Percentiles rank a stretch among this genome's conserved stretches.
Evolutionary conservation across 1,140 invertebrate species (phyloP).

Genomic region (Manduca sexta): DNA sequence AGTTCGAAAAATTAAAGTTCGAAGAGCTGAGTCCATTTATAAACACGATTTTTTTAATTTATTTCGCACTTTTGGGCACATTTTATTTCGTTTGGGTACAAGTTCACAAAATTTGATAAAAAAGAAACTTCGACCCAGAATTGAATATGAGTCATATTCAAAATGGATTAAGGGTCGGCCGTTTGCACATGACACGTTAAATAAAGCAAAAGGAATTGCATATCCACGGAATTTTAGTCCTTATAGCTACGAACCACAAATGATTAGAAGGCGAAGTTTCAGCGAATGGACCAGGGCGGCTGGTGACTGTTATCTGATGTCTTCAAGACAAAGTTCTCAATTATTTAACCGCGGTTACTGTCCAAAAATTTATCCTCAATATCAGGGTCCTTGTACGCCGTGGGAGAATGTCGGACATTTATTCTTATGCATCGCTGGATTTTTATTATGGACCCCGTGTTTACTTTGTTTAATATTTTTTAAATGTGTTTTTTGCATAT

Average conservation of each 20-base stretch:
- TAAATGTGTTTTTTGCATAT: too few relatives aligned
- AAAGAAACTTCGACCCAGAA: too few relatives aligned
- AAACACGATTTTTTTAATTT: too few relatives aligned
- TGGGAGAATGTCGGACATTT: constrained; percentile 20
- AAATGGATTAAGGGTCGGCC: too few relatives aligned
- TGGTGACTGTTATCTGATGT: constrained; percentile 33
- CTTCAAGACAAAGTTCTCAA: constrained; percentile 26
- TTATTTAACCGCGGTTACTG: constrained; percentile 28
- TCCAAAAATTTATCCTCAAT: constrained; percentile 28
- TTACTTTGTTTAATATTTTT: constrained; percentile 27
- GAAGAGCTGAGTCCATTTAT: too few relatives aligned
- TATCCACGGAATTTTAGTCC: neutral
- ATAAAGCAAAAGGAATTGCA: too few relatives aligned
- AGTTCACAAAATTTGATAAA: too few relatives aligned
- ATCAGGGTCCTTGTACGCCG: constrained; percentile 13
- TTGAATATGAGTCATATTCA: too few relatives aligned
- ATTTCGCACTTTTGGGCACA: too few relatives aligned
- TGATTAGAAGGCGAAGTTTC: neutral
- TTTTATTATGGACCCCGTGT: constrained; percentile 31
- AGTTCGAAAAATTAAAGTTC: too few relatives aligned
- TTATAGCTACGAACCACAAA: neutral
- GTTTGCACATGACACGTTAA: too few relatives aligned
- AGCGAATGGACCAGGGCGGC: constrained; percentile 1
- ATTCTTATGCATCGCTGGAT: constrained; percentile 20
- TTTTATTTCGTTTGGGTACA: too few relatives aligned